Conservation (phyloP, 1,140 invertebrate species). For the Fopius arisanus region DNA sequence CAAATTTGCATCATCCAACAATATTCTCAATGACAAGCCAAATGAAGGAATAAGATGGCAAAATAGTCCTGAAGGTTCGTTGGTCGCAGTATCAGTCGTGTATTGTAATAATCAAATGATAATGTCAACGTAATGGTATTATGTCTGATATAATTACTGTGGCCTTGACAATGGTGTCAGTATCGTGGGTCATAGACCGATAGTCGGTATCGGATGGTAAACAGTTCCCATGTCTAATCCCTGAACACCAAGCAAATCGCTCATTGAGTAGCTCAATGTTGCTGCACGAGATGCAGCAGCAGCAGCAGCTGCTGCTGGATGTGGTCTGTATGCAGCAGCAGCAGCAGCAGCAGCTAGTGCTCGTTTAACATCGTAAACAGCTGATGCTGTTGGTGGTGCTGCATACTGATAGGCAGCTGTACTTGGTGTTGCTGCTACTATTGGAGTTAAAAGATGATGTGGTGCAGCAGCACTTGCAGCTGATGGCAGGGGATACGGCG, state of each 20-base stretch:
- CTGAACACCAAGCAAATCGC: constrained; percentile 73
- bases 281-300: constrained; percentile 61
- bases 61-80: neutral
- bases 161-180: constrained; percentile 66
- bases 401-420: constrained; percentile 65
- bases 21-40: neutral
- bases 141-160: constrained; percentile 52
- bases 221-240: constrained; percentile 71
- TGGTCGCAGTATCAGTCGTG: neutral
- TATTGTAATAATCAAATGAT: neutral
- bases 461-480: constrained; percentile 58
- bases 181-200: constrained; percentile 76
- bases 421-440: constrained; percentile 56
- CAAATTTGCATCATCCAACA: neutral
- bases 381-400: constrained; percentile 57
- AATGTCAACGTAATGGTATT: neutral
- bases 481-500: constrained; percentile 64
- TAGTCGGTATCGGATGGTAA: constrained; percentile 69
- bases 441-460: constrained; percentile 64
- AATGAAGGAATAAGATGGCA: neutral
- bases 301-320: constrained; percentile 63
- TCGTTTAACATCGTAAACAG: constrained; percentile 67
- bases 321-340: constrained; percentile 60
- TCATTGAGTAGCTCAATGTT: constrained; percentile 73
- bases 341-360: constrained; percentile 64